These are phyloP conservation scores for Heliconius melpomene DNA, from an alignment of 1,140 invertebrate genomes.

Conservation along the genomic window DNA sequence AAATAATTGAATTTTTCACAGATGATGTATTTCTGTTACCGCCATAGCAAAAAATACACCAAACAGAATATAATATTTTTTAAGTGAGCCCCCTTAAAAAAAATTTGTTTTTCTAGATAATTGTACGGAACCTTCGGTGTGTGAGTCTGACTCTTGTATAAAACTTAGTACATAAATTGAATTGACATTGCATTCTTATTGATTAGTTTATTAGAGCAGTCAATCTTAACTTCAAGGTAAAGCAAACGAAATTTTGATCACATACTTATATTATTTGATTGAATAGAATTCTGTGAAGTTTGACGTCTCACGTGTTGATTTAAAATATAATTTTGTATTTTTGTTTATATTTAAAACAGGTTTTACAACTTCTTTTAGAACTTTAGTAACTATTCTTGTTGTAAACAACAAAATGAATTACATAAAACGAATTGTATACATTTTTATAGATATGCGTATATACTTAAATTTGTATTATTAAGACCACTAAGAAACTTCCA, in stretches of 20 bases:
- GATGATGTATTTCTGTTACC: no score
- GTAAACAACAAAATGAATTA: no score
- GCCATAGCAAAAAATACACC: no score
- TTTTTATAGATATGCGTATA: not conserved
- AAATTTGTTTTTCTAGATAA: no score
- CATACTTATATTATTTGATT: not conserved
- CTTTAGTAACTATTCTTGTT: no score
- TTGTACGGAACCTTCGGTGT: no score
- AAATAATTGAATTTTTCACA: no score
- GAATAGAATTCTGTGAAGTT: not conserved
- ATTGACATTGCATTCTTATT: not conserved
- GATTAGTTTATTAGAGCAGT: not conserved
- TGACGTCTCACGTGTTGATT: not conserved
- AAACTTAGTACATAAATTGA: no score
- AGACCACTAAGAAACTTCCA: not conserved
- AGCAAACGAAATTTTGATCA: slow-evolving; percentile 2
- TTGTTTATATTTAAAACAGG: not conserved
- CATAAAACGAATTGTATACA: no score
- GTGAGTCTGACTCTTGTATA: no score
- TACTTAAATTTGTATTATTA: not conserved
- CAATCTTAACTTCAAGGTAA: slow-evolving; percentile 32
- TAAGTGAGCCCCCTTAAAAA: no score
- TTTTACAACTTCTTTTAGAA: not conserved
- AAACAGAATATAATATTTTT: no score
- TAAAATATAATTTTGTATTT: not conserved